These are phyloP conservation scores for Enteromius treurensis DNA, from an alignment of 2,797 vertebrate species.

Conservation along the genomic window DNA sequence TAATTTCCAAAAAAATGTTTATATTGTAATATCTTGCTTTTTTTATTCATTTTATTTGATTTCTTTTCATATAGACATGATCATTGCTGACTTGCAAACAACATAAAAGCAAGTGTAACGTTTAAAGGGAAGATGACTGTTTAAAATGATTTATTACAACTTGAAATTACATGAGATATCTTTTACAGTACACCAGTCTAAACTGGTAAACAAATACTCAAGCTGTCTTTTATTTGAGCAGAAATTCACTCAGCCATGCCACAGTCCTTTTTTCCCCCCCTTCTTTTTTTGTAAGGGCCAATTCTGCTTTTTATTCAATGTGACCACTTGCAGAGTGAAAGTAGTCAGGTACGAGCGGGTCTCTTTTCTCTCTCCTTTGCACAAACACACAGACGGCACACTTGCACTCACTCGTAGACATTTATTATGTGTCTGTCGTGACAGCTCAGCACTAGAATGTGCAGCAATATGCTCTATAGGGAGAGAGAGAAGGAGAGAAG, in stretches of 20 bases:
- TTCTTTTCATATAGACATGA: not conserved
- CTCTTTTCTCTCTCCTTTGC: slow-evolving; percentile 56
- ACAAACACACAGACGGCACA: slow-evolving; percentile 40
- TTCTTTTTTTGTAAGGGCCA: not conserved
- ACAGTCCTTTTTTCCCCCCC: not conserved
- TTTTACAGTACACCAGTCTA: not conserved
- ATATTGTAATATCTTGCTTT: not conserved
- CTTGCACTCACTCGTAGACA: slow-evolving; percentile 54
- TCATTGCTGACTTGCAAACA: not conserved
- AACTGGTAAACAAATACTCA: not conserved
- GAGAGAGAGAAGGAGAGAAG: slow-evolving; percentile 60
- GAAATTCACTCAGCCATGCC: slow-evolving; percentile 1
- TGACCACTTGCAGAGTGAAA: slow-evolving; percentile 15
- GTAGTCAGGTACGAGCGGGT: not conserved
- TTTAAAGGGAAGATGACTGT: not conserved
- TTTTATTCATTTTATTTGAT: not conserved
- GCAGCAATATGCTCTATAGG: slow-evolving; percentile 69
- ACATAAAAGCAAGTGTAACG: not conserved
- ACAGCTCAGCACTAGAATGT: slow-evolving; percentile 74
- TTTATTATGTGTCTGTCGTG: slow-evolving; percentile 73
- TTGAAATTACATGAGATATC: too few relatives aligned
- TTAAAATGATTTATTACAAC: not conserved
- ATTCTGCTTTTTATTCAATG: slow-evolving; percentile 9
- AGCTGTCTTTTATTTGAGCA: not conserved
- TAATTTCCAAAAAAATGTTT: not conserved